Percentiles rank a stretch among this genome's conserved stretches.
Conservation (phyloP, 2,113 vertebrate species). For the Heptranchias perlo region DNA sequence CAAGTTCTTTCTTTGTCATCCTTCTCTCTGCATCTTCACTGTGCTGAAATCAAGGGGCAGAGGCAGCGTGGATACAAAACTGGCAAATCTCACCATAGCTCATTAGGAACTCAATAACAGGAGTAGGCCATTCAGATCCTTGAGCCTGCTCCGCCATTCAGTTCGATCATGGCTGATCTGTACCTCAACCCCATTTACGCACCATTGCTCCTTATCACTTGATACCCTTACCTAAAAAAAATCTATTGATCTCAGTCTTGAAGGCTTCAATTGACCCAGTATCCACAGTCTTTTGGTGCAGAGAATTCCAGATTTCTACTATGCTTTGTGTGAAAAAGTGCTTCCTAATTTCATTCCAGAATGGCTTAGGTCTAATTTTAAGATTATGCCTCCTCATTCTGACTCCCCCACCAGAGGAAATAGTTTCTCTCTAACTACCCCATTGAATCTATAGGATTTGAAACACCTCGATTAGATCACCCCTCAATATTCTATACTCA, state of each 20-base stretch:
- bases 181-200: no score
- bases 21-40: no score
- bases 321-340: background rate
- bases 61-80: no score
- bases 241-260: background rate
- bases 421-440: background rate
- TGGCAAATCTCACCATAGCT: no score
- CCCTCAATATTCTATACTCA: background rate
- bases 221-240: no score
- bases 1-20: no score
- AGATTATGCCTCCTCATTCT: background rate
- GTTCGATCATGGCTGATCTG: no score
- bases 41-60: no score
- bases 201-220: no score
- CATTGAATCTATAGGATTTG: background rate
- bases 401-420: background rate
- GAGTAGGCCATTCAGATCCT: no score
- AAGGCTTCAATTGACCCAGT: background rate
- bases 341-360: background rate
- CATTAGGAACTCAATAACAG: no score
- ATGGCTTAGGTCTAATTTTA: background rate
- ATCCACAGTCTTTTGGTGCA: background rate
- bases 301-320: background rate
- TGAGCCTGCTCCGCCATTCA: no score
- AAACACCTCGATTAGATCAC: background rate